phyloP scores from a whole-genome alignment of 2,888 invertebrate genomes.

The Drosophila pegasa region DNA sequence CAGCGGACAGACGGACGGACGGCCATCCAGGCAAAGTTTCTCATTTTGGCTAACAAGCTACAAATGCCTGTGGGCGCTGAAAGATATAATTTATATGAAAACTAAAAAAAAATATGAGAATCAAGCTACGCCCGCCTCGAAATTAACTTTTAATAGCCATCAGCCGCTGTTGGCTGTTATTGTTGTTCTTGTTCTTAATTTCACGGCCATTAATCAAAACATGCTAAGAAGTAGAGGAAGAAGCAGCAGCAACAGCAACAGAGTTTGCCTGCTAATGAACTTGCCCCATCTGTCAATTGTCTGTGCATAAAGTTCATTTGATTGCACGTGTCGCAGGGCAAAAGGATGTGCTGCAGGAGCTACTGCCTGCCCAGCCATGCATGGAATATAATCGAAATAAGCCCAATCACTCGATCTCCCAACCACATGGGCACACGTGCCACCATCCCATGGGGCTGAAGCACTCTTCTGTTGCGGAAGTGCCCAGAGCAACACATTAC shows the following conservation, averaged over 20 bases:
- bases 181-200: constrained; percentile 59
- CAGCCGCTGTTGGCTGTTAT: constrained; percentile 15
- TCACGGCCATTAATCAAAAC: constrained; percentile 66
- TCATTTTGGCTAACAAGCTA: constrained; percentile 32
- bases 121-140: constrained; percentile 48
- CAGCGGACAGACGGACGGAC: not conserved
- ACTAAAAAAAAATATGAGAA: constrained; percentile 23
- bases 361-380: constrained; percentile 28
- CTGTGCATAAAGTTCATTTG: constrained; percentile 31
- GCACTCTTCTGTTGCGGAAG: constrained; percentile 37
- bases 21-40: not conserved
- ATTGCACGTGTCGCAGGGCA: constrained; percentile 45
- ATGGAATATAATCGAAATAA: constrained; percentile 38
- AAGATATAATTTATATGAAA: constrained; percentile 51
- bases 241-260: constrained; percentile 4
- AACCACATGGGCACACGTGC: constrained; percentile 49
- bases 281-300: constrained; percentile 35
- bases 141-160: constrained; percentile 63
- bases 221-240: constrained; percentile 4
- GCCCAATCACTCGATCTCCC: constrained; percentile 32
- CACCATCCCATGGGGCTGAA: constrained; percentile 22
- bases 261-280: constrained; percentile 52
- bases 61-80: constrained; percentile 35
- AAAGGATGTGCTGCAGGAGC: constrained; percentile 11
- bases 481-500: constrained; percentile 15